Evolutionary conservation across 2,113 vertebrate genomes (phyloP).

Genomic region (Electrona antarctica): DNA sequence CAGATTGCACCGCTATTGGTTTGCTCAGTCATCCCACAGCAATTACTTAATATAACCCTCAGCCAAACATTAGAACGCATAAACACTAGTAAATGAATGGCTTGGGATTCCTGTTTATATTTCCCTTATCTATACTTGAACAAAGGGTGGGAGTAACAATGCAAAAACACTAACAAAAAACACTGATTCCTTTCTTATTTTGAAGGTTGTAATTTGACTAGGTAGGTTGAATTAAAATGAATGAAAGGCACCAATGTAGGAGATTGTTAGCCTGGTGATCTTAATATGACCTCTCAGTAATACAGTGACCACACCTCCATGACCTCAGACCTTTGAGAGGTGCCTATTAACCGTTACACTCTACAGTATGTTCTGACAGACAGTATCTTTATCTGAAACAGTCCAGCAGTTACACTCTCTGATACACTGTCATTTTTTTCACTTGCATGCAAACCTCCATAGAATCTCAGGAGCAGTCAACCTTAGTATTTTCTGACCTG

Average conservation of each 20-base stretch:
- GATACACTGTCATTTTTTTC: constrained; percentile 24
- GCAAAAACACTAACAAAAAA: constrained; percentile 37
- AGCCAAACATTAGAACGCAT: neutral
- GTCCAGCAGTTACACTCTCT: constrained; percentile 35
- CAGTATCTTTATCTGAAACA: constrained; percentile 49
- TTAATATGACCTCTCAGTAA: constrained; percentile 46
- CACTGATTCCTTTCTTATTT: constrained; percentile 45
- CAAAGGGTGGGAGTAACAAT: constrained; percentile 39
- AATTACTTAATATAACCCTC: neutral
- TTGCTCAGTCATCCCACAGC: neutral
- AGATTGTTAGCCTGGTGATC: constrained; percentile 23
- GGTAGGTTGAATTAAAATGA: constrained; percentile 35
- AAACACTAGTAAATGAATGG: constrained; percentile 18
- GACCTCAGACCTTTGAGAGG: constrained; percentile 56
- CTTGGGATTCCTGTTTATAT: constrained; percentile 21
- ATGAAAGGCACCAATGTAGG: constrained; percentile 25
- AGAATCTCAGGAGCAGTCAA: neutral
- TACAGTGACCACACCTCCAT: constrained; percentile 49
- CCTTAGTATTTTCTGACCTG: neutral
- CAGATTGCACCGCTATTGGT: neutral
- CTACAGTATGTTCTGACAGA: constrained; percentile 38
- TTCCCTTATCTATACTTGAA: constrained; percentile 53
- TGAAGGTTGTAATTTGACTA: constrained; percentile 33
- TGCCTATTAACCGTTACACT: constrained; percentile 24
- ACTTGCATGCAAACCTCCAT: neutral